Conservation (phyloP, 1,140 invertebrate genomes). For the Atopsyche davidsoni region DNA sequence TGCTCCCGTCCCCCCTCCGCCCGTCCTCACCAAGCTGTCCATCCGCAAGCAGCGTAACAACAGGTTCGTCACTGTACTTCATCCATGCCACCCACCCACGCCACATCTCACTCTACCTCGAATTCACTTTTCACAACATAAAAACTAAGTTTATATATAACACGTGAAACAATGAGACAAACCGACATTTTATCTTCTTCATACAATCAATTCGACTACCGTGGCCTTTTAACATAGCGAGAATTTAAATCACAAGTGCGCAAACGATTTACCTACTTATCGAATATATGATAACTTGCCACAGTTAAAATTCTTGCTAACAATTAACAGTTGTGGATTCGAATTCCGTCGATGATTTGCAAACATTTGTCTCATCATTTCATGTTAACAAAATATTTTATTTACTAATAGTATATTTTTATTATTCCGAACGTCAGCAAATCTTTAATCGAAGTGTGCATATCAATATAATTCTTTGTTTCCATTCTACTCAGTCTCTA, state of each 20-base stretch:
- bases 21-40: conserved; percentile 30
- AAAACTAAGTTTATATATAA: conserved; percentile 4
- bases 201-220: background rate
- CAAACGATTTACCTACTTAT: no score
- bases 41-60: conserved; percentile 24
- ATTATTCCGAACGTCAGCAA: no score
- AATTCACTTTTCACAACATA: background rate
- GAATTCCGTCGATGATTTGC: no score
- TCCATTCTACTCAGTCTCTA: no score
- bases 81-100: background rate
- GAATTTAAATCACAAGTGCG: background rate
- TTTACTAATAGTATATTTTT: no score
- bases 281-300: no score
- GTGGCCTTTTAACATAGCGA: background rate
- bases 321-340: no score
- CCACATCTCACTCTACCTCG: background rate
- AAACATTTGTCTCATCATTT: no score
- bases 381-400: no score
- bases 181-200: background rate
- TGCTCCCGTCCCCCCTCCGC: conserved; percentile 33
- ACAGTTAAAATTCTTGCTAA: no score
- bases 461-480: no score
- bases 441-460: no score
- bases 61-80: conserved; percentile 4
- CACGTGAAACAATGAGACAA: background rate